Base-by-base conservation (phyloP, 2,797 vertebrate species). In the Sebastes hopkinsi region DNA sequence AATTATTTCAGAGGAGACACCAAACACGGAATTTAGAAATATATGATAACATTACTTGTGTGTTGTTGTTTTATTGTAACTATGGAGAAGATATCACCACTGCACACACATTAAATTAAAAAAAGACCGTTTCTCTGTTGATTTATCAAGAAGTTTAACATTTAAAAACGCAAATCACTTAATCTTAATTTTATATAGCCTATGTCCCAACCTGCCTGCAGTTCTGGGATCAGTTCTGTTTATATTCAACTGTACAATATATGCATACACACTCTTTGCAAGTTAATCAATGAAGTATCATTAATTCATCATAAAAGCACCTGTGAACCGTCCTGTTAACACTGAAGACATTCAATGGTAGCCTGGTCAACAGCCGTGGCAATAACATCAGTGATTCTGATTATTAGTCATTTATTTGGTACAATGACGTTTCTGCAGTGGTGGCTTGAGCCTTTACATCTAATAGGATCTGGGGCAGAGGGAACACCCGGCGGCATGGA, bases 311-410 rank as follows among this genome's bases (percentile, higher is more conserved):
- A 65, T 4, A 30, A 14, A n/a, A 58, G 11, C 62, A 16, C 16
- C 22, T 50, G 29, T 46, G 58, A 80, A 56, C 27, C 22, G 34
- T 64, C 3, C 34, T 36, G 32, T 65, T 32, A 36, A 70, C 50
- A 8, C 25, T 8, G 22, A 55, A 50, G 11, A 36, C 16, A 67
- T 10, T 61, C 36, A 56, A 11, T 12, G 29, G 38, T 7, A 25
- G 27, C 11, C 23, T 14, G 32, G 38, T 27, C 56, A 68, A 27
- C 58, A 27, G 34, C 22, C 22, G 32, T 25, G 10, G 8, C 20
- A 23, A 7, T 18, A 25, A 52, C 29, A 14, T 14, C 14, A 27
- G 6, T 11, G 36, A 32, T 22, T 50, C 20, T 16, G n/a, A 54
- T 67, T 18, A 23, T 52, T 54, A 54, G 20, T 50, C 0, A 25